These are phyloP conservation scores for Herpetotheres cachinnans DNA, from an alignment of 2,113 vertebrate genomes.

Conservation along the genomic window DNA sequence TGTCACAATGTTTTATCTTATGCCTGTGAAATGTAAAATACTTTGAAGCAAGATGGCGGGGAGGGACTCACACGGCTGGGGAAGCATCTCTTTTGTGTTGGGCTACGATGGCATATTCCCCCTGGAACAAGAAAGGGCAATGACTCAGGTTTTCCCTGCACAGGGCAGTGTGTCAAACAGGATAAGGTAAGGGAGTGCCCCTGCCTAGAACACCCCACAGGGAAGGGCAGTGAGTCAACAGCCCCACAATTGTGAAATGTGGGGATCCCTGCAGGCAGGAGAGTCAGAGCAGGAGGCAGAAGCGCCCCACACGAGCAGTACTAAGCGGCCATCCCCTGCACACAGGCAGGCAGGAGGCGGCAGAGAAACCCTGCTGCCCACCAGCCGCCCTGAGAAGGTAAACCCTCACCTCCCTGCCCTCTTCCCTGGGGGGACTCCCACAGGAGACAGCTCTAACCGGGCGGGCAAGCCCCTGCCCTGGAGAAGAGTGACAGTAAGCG, in stretches of 20 bases:
- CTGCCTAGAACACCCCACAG: neutral
- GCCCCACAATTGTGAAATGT: fast-evolving
- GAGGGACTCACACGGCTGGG: fast-evolving
- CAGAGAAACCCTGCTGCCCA: neutral
- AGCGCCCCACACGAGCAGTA: fast-evolving
- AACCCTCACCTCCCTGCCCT: neutral
- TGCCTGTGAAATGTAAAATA: neutral
- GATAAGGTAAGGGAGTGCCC: neutral
- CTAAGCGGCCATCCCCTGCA: fast-evolving
- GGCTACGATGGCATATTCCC: fast-evolving
- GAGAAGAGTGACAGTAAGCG: no score
- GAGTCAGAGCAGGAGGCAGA: neutral
- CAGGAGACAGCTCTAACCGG: neutral
- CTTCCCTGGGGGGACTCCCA: neutral
- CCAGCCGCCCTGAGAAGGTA: fast-evolving
- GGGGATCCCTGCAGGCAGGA: neutral
- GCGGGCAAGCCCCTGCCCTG: no score
- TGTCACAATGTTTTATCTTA: neutral
- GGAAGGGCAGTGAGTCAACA: neutral
- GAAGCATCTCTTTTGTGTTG: fast-evolving
- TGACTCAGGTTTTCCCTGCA: neutral
- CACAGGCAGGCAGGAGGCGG: neutral
- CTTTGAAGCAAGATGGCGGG: neutral
- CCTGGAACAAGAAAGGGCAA: neutral
- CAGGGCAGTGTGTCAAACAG: neutral